Conservation (phyloP, 2,888 invertebrate genomes). For the Pemphredon lugubris region DNA sequence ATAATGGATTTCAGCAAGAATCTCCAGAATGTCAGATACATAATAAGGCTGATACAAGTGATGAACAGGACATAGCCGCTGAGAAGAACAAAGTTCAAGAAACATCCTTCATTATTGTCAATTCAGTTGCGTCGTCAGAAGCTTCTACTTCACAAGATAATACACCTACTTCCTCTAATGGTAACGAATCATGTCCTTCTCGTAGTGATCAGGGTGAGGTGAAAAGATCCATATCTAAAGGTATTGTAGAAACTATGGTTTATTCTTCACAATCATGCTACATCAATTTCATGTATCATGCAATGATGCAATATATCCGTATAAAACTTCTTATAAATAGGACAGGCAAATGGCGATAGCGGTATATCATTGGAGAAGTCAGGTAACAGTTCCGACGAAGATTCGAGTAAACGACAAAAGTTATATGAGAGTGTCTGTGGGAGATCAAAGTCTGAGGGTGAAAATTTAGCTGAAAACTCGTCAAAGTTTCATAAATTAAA, state of each 20-base stretch:
- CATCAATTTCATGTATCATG: not conserved
- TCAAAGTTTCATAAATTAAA: slow-evolving; percentile 65
- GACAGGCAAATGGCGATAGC: slow-evolving; percentile 43
- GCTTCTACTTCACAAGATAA: slow-evolving; percentile 39
- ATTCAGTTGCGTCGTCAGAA: slow-evolving; percentile 21
- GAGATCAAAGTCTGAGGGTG: slow-evolving; percentile 11
- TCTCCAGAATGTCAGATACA: too few species aligned
- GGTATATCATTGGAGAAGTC: slow-evolving; percentile 62
- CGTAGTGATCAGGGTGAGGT: slow-evolving; percentile 37
- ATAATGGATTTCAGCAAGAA: slow-evolving; percentile 5
- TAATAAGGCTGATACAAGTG: slow-evolving; percentile 11
- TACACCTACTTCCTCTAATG: slow-evolving; percentile 26
- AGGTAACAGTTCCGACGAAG: slow-evolving; percentile 63
- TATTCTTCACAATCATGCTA: not conserved
- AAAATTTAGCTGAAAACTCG: slow-evolving; percentile 29
- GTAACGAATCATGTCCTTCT: slow-evolving; percentile 14
- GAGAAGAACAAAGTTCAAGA: slow-evolving; percentile 6
- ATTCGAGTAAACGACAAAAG: slow-evolving; percentile 68
- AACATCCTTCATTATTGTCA: slow-evolving; percentile 5
- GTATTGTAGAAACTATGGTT: slow-evolving; percentile 20
- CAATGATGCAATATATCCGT: not conserved
- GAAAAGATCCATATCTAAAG: slow-evolving; percentile 44
- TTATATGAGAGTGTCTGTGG: slow-evolving; percentile 48
- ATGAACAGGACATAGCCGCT: not conserved
- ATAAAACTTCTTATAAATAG: slow-evolving; percentile 19